Base-by-base conservation (phyloP, 2,113 vertebrate species). In the Etia nguti region DNA sequence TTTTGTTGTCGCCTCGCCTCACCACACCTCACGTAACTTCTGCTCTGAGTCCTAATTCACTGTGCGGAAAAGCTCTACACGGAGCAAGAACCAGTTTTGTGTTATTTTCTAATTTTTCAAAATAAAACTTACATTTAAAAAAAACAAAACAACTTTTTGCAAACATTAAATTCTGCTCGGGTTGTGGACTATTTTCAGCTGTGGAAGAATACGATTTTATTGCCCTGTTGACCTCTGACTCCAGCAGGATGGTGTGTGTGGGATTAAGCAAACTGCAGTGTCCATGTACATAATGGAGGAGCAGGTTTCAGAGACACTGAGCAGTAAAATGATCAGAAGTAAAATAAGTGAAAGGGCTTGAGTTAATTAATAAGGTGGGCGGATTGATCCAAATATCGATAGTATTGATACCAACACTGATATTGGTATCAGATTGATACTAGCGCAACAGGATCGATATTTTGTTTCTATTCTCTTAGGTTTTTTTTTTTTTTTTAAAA, bases 401-500 rank as follows among this genome's bases (percentile, higher is more conserved):
- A 3, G 31, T 36, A 36, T 62, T 2, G 0, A 65, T 65, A 65
- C 18, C 1, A n/a, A 65, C 60, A 65, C 18, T 36, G 60, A 65
- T 65, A 65, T 11, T 65, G 31, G 18, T 8, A 36, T 65, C 31
- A n/a, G 60, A 65, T 8, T 65, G 59, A 62, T 62, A 62, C 10
- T 36, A 2, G 3, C 0, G 2, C 59, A 1, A 62, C 31, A 12
- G 59, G 18, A 62, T 57, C 2, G 10, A 62, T 62, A 62, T 62
- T 36, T 31, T 62, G 10, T 62, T 62, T 62, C 4, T 4, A 38
- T 10, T 9, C 36, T 38, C 9, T 10, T 38, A 9, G 34, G 34
- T 7, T 0, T 1, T 1, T 22, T 22, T 26, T 34, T 20, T 20
- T 11, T 0, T 31, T 29, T 29, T 29, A 5, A n/a, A n/a, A n/a